A percentile compares a stretch with the other conserved stretches of the same genome.
Conservation (phyloP, 2,888 invertebrate species). For the Mesorhabditis spiculigera region DNA sequence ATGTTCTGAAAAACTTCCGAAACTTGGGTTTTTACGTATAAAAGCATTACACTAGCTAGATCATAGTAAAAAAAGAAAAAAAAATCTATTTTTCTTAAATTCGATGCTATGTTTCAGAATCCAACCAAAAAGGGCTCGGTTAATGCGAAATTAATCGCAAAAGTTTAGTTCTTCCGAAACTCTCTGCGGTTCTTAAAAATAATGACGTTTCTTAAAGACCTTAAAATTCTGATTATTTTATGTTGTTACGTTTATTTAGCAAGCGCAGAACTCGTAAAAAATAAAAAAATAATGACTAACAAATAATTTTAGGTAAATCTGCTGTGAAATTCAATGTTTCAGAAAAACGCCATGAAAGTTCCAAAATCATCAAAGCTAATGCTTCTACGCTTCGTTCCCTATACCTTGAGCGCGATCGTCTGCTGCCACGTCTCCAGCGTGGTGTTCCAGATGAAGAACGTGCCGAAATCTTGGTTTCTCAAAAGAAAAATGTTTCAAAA, state of each 20-base stretch:
- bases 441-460: conserved; percentile 24
- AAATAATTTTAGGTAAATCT: not conserved
- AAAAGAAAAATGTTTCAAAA: conserved; percentile 2
- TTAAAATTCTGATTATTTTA: no score
- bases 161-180: no score
- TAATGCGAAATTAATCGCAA: no score
- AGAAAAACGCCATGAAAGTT: no score
- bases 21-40: not conserved
- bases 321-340: no score
- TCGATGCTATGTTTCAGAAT: no score
- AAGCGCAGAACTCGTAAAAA: not conserved
- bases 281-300: not conserved
- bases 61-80: not conserved
- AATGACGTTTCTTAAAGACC: no score
- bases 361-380: no score
- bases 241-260: not conserved
- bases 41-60: not conserved
- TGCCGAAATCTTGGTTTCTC: conserved; percentile 65
- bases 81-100: no score
- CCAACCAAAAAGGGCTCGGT: no score
- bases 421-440: conserved; percentile 19
- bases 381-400: no score
- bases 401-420: conserved; percentile 19
- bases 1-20: conserved; percentile 17
- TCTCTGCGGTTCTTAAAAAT: no score